Percentiles rank a stretch among this genome's conserved stretches.
These are phyloP conservation scores for Eristalis tenax DNA, from an alignment of 2,888 invertebrate species.

Conservation along the genomic window DNA sequence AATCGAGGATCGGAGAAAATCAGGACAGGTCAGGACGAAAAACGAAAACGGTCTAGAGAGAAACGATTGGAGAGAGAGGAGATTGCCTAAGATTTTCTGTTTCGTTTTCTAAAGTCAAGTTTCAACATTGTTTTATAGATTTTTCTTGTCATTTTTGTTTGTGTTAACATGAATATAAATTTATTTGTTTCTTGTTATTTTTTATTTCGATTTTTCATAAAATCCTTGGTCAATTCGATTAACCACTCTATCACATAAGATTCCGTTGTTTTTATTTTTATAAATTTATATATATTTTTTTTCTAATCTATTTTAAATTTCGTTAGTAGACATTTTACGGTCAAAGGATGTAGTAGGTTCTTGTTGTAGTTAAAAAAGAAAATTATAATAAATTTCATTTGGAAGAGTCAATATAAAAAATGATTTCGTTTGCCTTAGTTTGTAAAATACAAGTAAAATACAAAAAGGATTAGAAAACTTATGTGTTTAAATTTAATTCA, in stretches of 20 bases:
- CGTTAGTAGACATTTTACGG: conserved; percentile 21
- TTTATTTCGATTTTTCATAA: conserved; percentile 31
- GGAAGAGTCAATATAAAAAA: conserved; percentile 32
- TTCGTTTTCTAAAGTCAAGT: conserved; percentile 31
- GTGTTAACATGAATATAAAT: conserved; percentile 72
- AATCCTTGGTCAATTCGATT: conserved; percentile 72
- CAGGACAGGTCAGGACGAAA: not conserved
- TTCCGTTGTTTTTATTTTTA: conserved; percentile 67
- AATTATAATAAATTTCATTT: conserved; percentile 52
- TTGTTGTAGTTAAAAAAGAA: conserved; percentile 25
- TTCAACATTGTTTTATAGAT: conserved; percentile 44
- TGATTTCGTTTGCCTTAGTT: conserved; percentile 28
- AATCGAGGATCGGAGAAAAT: conserved; percentile 18
- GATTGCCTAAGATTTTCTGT: not conserved
- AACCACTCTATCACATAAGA: conserved; percentile 75
- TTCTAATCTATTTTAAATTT: conserved; percentile 42
- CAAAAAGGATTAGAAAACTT: conserved; percentile 65
- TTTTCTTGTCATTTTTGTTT: conserved; percentile 18
- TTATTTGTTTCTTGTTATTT: conserved; percentile 41
- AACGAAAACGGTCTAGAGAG: not conserved
- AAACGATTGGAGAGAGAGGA: not conserved
- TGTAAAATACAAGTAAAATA: conserved; percentile 61
- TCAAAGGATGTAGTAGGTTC: conserved; percentile 12
- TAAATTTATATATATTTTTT: conserved; percentile 23
- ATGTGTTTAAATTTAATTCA: not conserved